phyloP scores from a whole-genome alignment of 2,797 vertebrate genomes.

The Cirrhinus mrigala region DNA sequence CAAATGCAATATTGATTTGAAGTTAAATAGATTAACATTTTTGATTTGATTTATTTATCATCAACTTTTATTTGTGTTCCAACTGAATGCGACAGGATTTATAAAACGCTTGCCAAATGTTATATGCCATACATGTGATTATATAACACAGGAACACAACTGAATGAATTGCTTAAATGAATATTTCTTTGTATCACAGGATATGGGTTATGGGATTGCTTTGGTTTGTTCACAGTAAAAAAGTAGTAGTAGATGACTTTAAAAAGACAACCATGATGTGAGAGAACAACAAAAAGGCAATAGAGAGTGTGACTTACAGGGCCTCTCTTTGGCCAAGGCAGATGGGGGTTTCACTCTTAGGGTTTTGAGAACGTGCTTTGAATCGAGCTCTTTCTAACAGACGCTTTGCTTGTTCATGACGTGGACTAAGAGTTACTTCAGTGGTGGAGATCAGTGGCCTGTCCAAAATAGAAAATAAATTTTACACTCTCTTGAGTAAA shows the following conservation, averaged over 20 bases:
- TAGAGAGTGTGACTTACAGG: constrained; percentile 68
- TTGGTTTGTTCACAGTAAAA: not conserved
- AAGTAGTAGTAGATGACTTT: not conserved
- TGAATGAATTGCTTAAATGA: not conserved
- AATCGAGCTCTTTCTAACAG: constrained; percentile 88
- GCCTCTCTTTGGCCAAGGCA: constrained; percentile 72
- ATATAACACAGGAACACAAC: constrained; percentile 40
- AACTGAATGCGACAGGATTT: constrained; percentile 39
- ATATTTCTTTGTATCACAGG: constrained; percentile 7
- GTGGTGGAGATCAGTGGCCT: constrained; percentile 80
- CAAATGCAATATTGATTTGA: constrained; percentile 17
- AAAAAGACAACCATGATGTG: not conserved
- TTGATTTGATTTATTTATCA: constrained; percentile 1
- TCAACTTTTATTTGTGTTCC: constrained; percentile 6
- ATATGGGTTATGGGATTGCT: not conserved
- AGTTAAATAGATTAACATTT: constrained; percentile 32
- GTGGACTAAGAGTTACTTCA: constrained; percentile 85
- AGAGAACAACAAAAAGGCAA: not conserved
- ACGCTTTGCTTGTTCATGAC: constrained; percentile 90
- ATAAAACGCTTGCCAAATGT: constrained; percentile 32
- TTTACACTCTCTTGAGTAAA: not conserved
- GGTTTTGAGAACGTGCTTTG: constrained; percentile 88
- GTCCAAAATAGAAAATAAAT: constrained; percentile 34
- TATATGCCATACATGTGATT: constrained; percentile 42
- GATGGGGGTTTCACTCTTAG: constrained; percentile 82